A percentile compares a stretch with the other conserved stretches of the same genome.
These are phyloP conservation scores for Dendrocincla tyrannina DNA, from an alignment of 2,797 vertebrate species.

Conservation along the genomic window DNA sequence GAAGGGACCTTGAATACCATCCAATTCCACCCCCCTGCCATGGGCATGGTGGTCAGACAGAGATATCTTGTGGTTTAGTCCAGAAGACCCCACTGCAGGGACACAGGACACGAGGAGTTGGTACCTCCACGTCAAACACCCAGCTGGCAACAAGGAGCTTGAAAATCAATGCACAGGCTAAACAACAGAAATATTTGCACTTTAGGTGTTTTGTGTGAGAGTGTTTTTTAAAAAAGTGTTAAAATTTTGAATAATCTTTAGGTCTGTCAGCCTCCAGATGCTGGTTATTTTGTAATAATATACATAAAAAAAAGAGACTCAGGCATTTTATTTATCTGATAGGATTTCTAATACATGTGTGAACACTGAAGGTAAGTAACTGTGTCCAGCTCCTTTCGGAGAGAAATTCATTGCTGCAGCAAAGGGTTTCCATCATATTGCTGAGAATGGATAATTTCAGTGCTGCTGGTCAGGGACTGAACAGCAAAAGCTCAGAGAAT, in stretches of 20 bases:
- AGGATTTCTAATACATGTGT: background rate
- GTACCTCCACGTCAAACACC: background rate
- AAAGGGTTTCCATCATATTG: constrained; percentile 22
- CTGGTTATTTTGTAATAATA: background rate
- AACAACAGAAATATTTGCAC: background rate
- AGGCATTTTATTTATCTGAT: background rate
- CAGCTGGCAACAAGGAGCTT: background rate
- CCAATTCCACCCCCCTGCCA: background rate
- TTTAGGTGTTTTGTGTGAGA: background rate
- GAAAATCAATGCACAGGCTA: background rate
- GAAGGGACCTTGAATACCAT: background rate
- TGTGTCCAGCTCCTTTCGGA: background rate
- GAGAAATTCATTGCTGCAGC: constrained; percentile 24
- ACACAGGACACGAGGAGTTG: background rate
- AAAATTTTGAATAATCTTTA: background rate
- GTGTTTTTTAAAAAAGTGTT: background rate
- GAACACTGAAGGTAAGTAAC: constrained; percentile 10
- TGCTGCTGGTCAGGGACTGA: constrained; percentile 1
- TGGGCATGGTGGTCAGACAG: background rate
- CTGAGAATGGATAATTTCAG: constrained; percentile 54
- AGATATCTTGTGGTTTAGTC: background rate
- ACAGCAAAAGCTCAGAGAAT: constrained; percentile 39
- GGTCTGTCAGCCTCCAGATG: background rate
- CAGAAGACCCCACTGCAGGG: background rate
- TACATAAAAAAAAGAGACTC: background rate